phyloP scores from a whole-genome alignment of 1,140 invertebrate genomes.

The Aphaenogaster floridana region DNA sequence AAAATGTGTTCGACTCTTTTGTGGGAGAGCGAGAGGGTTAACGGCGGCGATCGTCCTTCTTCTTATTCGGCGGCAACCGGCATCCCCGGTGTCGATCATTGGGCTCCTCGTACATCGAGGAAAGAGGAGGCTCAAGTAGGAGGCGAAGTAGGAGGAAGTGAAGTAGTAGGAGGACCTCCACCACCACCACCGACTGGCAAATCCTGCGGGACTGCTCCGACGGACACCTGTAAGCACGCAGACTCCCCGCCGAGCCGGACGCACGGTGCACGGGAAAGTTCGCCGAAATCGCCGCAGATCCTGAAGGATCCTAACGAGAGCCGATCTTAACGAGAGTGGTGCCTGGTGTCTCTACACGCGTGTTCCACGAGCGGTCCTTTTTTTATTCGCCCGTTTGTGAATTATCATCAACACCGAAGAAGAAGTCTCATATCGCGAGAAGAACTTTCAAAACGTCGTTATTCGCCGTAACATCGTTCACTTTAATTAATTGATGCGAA shows the following conservation, averaged over 20 bases:
- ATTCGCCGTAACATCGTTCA: not conserved
- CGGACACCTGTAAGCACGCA: constrained; percentile 78
- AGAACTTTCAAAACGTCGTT: not conserved
- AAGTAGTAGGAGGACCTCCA: constrained; percentile 76
- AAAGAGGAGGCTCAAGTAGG: constrained; percentile 62
- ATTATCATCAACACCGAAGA: not conserved
- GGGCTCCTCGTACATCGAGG: constrained; percentile 64
- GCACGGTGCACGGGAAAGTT: constrained; percentile 67
- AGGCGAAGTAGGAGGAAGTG: constrained; percentile 74
- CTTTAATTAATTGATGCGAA: not conserved
- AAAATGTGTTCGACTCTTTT: not conserved
- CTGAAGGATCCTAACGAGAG: constrained; percentile 56
- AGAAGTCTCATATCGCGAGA: not conserved
- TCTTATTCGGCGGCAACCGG: constrained; percentile 25
- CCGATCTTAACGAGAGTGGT: constrained; percentile 25
- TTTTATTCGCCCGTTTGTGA: not conserved
- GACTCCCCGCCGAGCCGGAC: constrained; percentile 72
- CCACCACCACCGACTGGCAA: constrained; percentile 72
- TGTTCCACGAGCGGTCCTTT: constrained; percentile 5
- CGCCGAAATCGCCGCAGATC: constrained; percentile 71
- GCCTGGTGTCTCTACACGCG: constrained; percentile 11
- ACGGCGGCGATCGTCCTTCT: not conserved
- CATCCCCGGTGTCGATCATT: constrained; percentile 64
- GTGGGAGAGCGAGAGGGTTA: constrained; percentile 1
- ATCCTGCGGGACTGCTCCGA: constrained; percentile 75